phyloP scores from a whole-genome alignment of 37 sponge, comb jelly and placozoan species.

The Axinella damicornis region DNA sequence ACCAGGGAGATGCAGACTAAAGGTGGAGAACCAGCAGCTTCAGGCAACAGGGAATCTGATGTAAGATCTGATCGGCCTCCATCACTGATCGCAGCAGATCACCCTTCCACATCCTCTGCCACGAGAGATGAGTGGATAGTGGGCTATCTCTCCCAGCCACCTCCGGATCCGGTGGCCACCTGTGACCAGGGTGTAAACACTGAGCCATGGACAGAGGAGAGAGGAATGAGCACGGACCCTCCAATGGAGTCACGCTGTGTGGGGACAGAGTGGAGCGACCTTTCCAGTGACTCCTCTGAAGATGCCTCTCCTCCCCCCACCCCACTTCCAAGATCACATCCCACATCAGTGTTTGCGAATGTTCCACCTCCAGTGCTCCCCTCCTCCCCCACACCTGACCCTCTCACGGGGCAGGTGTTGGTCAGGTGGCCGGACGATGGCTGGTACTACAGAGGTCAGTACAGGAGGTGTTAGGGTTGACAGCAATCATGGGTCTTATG shows the following conservation, averaged over 20 bases:
- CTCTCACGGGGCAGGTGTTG: slow-evolving; percentile 41
- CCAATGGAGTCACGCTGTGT: slow-evolving; percentile 33
- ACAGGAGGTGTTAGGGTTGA: too few species aligned
- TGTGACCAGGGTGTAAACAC: slow-evolving; percentile 37
- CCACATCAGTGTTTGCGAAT: neutral
- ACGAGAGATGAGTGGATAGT: too few species aligned
- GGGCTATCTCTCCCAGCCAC: too few species aligned
- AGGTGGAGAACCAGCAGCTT: too few species aligned
- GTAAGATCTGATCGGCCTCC: too few species aligned
- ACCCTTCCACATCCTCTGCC: too few species aligned
- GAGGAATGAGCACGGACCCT: slow-evolving; percentile 34
- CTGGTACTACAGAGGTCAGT: slow-evolving; percentile 64
- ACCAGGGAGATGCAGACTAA: too few species aligned
- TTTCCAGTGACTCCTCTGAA: neutral
- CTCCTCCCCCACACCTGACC: neutral
- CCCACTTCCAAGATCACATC: too few species aligned
- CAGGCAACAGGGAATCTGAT: too few species aligned
- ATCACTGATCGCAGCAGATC: too few species aligned
- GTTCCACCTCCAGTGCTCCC: neutral
- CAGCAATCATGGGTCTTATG: neutral
- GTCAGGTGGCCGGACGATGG: slow-evolving; percentile 78
- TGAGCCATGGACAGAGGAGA: slow-evolving; percentile 23
- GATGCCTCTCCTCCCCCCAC: too few species aligned
- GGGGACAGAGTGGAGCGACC: slow-evolving; percentile 51
- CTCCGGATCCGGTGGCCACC: neutral